Evolutionary conservation across 1,140 invertebrate species (phyloP), one percentile per base, ranked within the genome.

Genomic region (Pseudomyrmex sp.): DNA sequence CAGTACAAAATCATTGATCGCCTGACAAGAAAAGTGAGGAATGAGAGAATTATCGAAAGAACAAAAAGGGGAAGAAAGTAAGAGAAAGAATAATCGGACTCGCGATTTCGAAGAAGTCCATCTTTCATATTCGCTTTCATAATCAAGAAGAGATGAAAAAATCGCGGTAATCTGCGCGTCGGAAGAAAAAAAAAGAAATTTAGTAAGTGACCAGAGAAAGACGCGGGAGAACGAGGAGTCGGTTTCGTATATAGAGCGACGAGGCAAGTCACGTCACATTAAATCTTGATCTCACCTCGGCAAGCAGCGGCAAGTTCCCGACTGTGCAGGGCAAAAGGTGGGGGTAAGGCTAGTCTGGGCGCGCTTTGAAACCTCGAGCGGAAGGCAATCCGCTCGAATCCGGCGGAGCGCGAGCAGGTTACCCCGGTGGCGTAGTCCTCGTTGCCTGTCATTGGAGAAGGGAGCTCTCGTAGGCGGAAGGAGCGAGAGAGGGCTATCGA

Each of bases 361-460:
- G 92, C 91, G 93, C 93, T 94, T 93, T 90, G 92, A 93, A 91
- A 91, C 90, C 89, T 90, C 89, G 91, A 93, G 92, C 93, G 93
- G 93, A 94, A 93, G 93, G 92, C 93, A 94, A 94, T 94, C 92
- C 92, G 93, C 92, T 93, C 91, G 92, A 93, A 93, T 93, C 93
- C 92, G 93, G 92, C 93, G 92, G 92, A 93, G 92, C 91, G 93
- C 92, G 92, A 93, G 92, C 93, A 93, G 93, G 85, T 87, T 89
- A 87, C 84, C 75, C 87, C 84, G 66, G 44, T 72, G 66, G 20
- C 56, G 86, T 73, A 77, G 85, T 65, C 79, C 58, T 63, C 54
- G 59, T 74, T 63, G 50, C 63, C 58, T 48, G 20, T 66, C 63
- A 23, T 63, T 58, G 83, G 82, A 77, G 84, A 82, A 88, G 77